Evolutionary conservation across 2,113 vertebrate species (phyloP), one percentile per base, ranked within the genome.

Genomic region (Thymallus thymallus): DNA sequence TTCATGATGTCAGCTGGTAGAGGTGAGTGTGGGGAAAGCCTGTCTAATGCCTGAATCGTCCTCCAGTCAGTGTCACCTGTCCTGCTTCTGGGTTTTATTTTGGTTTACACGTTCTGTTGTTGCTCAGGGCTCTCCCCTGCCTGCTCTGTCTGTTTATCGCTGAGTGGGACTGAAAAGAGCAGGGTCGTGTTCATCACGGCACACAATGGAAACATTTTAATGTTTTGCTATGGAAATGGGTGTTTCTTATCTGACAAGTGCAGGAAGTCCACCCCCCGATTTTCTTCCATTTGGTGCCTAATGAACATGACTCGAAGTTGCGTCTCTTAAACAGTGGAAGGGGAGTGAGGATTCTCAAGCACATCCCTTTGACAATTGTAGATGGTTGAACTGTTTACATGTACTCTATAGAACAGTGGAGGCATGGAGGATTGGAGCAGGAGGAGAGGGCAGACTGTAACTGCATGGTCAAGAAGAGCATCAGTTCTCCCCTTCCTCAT

Each of bases 321-420:
- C 80, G 72, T 78, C 68, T 0, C 10, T 73, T 83, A 66, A 68
- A 64, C 58, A 61, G 61, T 16, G 45, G 45, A 51, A 74, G 73
- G 68, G 75, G 77, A 79, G 73, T 76, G 18, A 80, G 71, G 78
- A 41, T 74, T 77, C 81, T 76, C 67, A 35, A 86, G 82, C 76
- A 85, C 72, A 87, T 85, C 51, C 78, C 85, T 87, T 86, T 85
- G 92, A 93, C 92, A 93, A 92, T 92, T 90, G 35, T 79, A 90
- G 82, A 86, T 87, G 84, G 83, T 78, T 87, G 87, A 85, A 90
- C 88, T 85, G 85, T 89, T 88, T 88, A 71, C 73, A 35, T 67
- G 64, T 32, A 35, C 18, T 63, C 41, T 26, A 22, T 61, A 45
- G 5, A 64, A 22, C 29, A 48, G n/a, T n/a, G 70, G 32, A 41